A percentile compares a stretch with the other conserved stretches of the same genome.
phyloP scores from a whole-genome alignment of 2,888 invertebrate genomes.

The Cryptophagus acutangulus region DNA sequence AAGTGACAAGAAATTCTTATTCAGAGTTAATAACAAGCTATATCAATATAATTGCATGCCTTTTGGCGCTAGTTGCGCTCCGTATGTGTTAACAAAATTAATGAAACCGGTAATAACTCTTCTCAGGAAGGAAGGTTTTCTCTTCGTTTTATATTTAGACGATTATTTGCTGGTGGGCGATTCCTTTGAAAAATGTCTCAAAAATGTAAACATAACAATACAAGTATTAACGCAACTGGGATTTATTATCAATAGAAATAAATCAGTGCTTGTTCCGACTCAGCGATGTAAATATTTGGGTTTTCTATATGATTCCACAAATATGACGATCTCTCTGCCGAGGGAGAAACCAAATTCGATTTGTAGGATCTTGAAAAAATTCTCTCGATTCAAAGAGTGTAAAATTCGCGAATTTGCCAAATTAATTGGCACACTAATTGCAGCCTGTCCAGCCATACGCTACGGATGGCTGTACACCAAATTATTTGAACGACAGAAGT shows the following conservation, averaged over 20 bases:
- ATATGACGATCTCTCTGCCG: constrained; percentile 9
- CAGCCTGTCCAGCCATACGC: constrained; percentile 20
- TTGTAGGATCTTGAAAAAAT: background rate
- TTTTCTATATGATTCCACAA: constrained; percentile 1
- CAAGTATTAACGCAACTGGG: constrained; percentile 1
- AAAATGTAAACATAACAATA: background rate
- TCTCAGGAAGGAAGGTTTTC: background rate
- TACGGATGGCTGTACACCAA: constrained; percentile 24
- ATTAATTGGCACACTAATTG: constrained; percentile 13
- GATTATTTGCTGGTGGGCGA: background rate
- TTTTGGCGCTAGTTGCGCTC: background rate
- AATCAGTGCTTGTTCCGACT: background rate
- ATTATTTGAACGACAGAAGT: constrained; percentile 20
- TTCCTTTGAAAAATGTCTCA: background rate
- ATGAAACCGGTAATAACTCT: background rate
- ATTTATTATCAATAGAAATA: constrained; percentile 9
- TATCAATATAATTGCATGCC: background rate
- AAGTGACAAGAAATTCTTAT: background rate
- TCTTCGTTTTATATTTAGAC: background rate
- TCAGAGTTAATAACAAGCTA: background rate
- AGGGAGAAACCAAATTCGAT: background rate
- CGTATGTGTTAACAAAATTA: background rate
- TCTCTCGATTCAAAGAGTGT: background rate
- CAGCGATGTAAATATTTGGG: constrained; percentile 6
- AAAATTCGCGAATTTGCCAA: constrained; percentile 14